Conservation (phyloP, 2,797 vertebrate genomes). For the Typhlichthys subterraneus region DNA sequence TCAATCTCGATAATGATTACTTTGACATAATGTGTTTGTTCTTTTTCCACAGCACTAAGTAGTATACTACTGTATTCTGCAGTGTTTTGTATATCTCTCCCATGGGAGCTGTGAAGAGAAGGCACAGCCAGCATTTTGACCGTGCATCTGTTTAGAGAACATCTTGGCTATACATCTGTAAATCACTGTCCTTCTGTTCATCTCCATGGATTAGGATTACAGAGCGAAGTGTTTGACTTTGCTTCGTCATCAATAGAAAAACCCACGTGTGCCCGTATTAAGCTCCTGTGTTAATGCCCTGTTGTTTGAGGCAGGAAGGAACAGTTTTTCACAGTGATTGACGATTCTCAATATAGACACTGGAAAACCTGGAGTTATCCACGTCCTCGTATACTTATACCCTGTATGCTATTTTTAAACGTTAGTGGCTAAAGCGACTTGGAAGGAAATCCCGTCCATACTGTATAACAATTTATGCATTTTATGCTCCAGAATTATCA, state of each 20-base stretch:
- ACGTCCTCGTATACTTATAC: constrained; percentile 22
- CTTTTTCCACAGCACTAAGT: neutral
- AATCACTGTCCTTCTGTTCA: constrained; percentile 30
- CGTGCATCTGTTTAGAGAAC: constrained; percentile 24
- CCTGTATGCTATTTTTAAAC: constrained; percentile 46
- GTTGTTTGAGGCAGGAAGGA: constrained; percentile 48
- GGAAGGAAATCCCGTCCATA: no score
- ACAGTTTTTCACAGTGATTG: constrained; percentile 37
- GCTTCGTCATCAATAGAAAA: constrained; percentile 56
- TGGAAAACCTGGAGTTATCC: constrained; percentile 28
- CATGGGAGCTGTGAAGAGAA: constrained; percentile 13
- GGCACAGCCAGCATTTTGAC: constrained; percentile 24
- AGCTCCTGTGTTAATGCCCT: constrained; percentile 6
- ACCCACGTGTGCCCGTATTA: constrained; percentile 23
- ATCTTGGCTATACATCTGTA: constrained; percentile 61
- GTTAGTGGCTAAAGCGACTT: neutral
- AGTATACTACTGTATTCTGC: neutral
- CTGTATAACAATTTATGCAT: neutral
- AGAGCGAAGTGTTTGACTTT: constrained; percentile 40
- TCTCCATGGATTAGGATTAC: constrained; percentile 72
- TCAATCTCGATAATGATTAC: no score
- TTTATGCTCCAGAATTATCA: constrained; percentile 5
- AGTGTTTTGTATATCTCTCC: neutral
- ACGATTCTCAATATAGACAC: constrained; percentile 30
- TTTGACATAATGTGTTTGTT: neutral